phyloP scores from a whole-genome alignment of 2,888 invertebrate species.

The Fissipunctia ypsillon region DNA sequence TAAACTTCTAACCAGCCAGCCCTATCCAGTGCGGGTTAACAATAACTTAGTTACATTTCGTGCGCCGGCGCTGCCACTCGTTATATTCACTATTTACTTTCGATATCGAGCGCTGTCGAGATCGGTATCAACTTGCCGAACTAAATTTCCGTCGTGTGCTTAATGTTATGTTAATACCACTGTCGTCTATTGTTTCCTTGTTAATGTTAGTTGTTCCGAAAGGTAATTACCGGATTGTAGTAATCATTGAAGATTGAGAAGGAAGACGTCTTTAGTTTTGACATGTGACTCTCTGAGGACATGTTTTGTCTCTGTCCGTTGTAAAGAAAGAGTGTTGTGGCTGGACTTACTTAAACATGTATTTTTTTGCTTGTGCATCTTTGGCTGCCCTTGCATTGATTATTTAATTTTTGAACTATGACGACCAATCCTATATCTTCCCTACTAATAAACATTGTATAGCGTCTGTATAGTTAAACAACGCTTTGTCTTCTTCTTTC shows the following conservation, averaged over 20 bases:
- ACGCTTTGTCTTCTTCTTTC: no score
- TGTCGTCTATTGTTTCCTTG: slow-evolving; percentile 36
- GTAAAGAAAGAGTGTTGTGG: neutral
- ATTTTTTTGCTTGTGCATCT: neutral
- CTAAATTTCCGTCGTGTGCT: slow-evolving; percentile 59
- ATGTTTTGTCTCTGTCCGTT: slow-evolving; percentile 1
- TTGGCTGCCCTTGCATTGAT: neutral
- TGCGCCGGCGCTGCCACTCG: slow-evolving; percentile 52
- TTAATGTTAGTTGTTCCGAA: neutral
- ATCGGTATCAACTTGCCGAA: slow-evolving; percentile 54
- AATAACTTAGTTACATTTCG: slow-evolving; percentile 56
- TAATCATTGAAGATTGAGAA: neutral
- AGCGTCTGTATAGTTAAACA: no score
- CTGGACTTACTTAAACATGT: neutral
- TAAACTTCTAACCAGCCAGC: slow-evolving; percentile 31
- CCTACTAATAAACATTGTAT: no score
- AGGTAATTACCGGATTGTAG: neutral
- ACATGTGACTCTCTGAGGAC: neutral
- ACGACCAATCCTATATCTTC: neutral
- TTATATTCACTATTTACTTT: slow-evolving; percentile 63
- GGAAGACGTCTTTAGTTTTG: neutral
- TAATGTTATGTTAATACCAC: slow-evolving; percentile 50
- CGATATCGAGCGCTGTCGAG: slow-evolving; percentile 62
- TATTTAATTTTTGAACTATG: neutral
- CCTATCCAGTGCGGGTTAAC: slow-evolving; percentile 47